These are phyloP conservation scores for Otis tarda DNA, from an alignment of 2,113 vertebrate genomes.

Conservation along the genomic window DNA sequence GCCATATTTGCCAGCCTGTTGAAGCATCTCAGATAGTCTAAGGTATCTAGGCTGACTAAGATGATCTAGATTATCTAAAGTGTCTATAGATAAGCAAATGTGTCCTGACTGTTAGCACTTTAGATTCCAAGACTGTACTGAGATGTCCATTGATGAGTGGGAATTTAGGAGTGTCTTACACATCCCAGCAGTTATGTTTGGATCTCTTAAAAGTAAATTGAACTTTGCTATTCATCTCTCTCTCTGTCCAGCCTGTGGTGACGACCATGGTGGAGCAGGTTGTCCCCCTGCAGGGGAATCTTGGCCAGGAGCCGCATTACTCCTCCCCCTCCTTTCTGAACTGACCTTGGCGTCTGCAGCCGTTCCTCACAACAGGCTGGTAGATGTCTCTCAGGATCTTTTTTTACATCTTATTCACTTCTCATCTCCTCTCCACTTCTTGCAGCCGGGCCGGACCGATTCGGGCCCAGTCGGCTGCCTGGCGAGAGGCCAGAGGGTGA, in stretches of 20 bases:
- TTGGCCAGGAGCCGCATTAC: too few species aligned
- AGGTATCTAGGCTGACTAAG: neutral
- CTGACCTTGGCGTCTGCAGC: too few species aligned
- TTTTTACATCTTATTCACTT: too few species aligned
- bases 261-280: too few species aligned
- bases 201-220: neutral
- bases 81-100: neutral
- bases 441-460: too few species aligned
- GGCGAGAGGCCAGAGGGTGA: too few species aligned
- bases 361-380: too few species aligned
- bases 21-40: neutral
- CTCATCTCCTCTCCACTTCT: too few species aligned
- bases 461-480: too few species aligned
- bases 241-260: rapidly evolving
- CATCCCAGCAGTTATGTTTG: neutral
- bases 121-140: neutral
- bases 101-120: neutral
- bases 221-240: neutral
- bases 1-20: neutral
- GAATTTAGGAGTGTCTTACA: neutral
- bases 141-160: neutral
- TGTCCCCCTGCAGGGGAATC: too few species aligned
- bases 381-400: too few species aligned
- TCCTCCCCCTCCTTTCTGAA: too few species aligned
- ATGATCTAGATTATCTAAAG: neutral